Conservation (phyloP, 2,797 vertebrate species). For the Chromis chromis region DNA sequence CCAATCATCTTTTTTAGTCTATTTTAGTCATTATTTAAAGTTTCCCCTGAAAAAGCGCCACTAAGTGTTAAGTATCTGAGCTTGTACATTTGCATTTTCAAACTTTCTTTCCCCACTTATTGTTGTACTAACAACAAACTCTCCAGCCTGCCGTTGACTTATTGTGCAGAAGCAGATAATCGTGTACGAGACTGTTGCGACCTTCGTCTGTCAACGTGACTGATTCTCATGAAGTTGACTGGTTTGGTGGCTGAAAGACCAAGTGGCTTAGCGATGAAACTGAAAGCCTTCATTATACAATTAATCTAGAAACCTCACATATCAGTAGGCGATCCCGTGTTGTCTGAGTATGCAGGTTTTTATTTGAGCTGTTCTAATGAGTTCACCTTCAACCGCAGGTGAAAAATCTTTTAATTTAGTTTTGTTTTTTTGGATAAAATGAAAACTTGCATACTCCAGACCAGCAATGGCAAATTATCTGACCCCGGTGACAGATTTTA, state of each 20-base stretch:
- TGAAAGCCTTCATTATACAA: conserved; percentile 28
- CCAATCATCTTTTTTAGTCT: conserved; percentile 28
- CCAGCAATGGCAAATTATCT: conserved; percentile 16
- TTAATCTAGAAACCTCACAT: conserved; percentile 37
- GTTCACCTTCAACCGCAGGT: conserved; percentile 13
- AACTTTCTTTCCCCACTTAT: conserved; percentile 39
- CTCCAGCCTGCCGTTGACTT: conserved; percentile 47
- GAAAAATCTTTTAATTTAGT: background rate
- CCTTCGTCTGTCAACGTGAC: conserved; percentile 42
- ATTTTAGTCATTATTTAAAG: conserved; percentile 34
- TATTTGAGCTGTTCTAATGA: conserved; percentile 3
- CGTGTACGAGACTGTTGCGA: conserved; percentile 23
- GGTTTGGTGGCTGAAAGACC: conserved; percentile 21
- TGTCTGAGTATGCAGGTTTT: conserved; percentile 16
- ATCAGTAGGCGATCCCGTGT: conserved; percentile 8
- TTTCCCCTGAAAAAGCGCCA: conserved; percentile 54
- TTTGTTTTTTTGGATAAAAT: conserved; percentile 21
- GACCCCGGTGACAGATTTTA: conserved; percentile 27
- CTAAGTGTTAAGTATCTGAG: conserved; percentile 72
- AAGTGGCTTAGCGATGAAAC: conserved; percentile 32
- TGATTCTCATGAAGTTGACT: conserved; percentile 49
- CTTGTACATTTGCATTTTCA: conserved; percentile 75
- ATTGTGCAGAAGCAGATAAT: conserved; percentile 28
- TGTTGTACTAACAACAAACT: conserved; percentile 53
- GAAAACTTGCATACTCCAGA: conserved; percentile 26